These are phyloP conservation scores for Tipula lateralis DNA, from an alignment of 2,888 invertebrate species.

Conservation along the genomic window DNA sequence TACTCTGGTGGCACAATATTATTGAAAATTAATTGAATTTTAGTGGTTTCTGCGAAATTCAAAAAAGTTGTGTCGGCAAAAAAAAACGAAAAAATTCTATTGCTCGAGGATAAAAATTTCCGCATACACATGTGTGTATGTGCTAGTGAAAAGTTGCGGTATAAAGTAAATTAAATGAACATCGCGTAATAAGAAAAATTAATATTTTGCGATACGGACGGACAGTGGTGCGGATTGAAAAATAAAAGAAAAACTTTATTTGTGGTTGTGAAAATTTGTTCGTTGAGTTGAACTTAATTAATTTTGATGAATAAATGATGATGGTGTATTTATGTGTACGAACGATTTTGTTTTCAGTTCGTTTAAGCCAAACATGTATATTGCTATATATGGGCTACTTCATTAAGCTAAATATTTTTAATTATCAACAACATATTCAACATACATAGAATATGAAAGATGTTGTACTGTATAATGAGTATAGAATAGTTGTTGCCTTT, in stretches of 20 bases:
- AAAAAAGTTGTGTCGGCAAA: neutral
- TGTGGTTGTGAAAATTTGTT: neutral
- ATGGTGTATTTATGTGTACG: neutral
- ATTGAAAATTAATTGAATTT: neutral
- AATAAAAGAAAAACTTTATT: neutral
- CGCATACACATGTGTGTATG: neutral
- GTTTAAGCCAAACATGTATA: too few species aligned
- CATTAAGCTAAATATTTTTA: too few species aligned
- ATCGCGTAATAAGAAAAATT: neutral
- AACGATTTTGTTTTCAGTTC: neutral
- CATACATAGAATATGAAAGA: too few species aligned
- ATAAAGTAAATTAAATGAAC: neutral
- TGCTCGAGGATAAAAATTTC: neutral
- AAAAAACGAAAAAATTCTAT: neutral
- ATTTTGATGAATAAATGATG: neutral
- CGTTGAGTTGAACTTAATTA: neutral
- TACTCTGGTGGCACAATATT: neutral
- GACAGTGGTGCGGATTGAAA: neutral
- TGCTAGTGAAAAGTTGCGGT: neutral
- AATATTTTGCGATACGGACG: neutral
- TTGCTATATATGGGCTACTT: too few species aligned
- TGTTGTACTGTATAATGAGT: too few species aligned
- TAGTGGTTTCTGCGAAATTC: neutral
- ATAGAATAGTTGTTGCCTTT: too few species aligned
- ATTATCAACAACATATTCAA: too few species aligned